phyloP scores from a whole-genome alignment of 2,888 invertebrate species.

The Lasioglossum villosulum region DNA sequence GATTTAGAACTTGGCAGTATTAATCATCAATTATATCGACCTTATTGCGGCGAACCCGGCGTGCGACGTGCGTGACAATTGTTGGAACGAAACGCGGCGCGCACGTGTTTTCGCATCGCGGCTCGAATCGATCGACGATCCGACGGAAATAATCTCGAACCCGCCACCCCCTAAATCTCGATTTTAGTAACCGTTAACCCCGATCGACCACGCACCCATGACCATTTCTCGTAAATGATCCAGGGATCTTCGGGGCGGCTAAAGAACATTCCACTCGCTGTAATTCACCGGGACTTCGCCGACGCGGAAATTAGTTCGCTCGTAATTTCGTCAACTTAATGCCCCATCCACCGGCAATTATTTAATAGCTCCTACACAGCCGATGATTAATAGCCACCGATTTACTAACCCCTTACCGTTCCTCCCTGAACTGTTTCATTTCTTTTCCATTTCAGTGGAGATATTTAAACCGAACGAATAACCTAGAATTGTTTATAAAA shows the following conservation, averaged over 20 bases:
- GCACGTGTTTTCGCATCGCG: constrained; percentile 61
- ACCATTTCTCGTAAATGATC: not conserved
- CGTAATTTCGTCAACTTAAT: not conserved
- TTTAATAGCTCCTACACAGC: not conserved
- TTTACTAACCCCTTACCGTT: not conserved
- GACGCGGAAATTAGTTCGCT: not conserved
- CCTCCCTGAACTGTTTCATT: not conserved
- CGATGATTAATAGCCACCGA: not conserved
- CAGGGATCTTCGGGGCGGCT: not conserved
- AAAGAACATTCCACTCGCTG: not conserved
- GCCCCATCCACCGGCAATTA: not conserved
- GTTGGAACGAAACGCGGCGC: constrained; percentile 61
- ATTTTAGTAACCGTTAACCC: constrained; percentile 37
- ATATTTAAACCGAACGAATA: no score
- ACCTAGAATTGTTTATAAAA: no score
- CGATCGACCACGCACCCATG: not conserved
- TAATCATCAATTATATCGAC: constrained; percentile 70
- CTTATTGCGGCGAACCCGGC: constrained; percentile 53
- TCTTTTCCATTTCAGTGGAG: not conserved
- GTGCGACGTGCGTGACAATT: constrained; percentile 67
- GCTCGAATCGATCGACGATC: constrained; percentile 64
- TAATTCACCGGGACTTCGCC: not conserved
- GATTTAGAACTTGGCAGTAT: constrained; percentile 69
- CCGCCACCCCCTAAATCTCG: constrained; percentile 8
- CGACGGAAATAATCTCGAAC: constrained; percentile 60